A percentile compares a stretch with the other conserved stretches of the same genome.
These are phyloP conservation scores for Megalonaias nervosa DNA, from an alignment of 1,140 invertebrate species.

Conservation along the genomic window DNA sequence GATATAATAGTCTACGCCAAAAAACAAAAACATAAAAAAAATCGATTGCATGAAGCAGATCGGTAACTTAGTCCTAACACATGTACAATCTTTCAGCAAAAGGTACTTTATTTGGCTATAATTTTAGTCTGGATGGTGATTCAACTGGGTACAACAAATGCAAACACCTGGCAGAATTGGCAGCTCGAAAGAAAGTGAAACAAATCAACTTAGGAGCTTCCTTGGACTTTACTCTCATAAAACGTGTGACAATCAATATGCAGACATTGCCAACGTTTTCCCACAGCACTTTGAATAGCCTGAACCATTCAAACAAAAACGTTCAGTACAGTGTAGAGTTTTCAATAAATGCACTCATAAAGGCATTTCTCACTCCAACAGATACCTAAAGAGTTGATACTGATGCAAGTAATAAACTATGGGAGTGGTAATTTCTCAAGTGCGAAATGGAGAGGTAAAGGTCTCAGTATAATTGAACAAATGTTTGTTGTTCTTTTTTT, in stretches of 20 bases:
- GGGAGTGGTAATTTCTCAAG: too few species aligned
- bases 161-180: constrained; percentile 13
- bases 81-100: constrained; percentile 14
- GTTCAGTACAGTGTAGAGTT: too few species aligned
- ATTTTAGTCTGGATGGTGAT: constrained; percentile 6
- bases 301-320: too few species aligned
- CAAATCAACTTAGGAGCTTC: constrained; percentile 33
- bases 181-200: constrained; percentile 5
- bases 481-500: not conserved
- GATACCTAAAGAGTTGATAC: too few species aligned
- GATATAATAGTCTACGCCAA: too few species aligned
- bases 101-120: constrained; percentile 21
- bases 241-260: constrained; percentile 4
- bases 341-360: too few species aligned
- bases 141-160: constrained; percentile 23
- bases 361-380: too few species aligned
- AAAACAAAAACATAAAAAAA: too few species aligned
- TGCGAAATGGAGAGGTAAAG: not conserved
- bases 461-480: not conserved
- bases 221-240: constrained; percentile 29
- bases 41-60: not conserved
- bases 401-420: too few species aligned
- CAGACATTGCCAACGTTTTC: constrained; percentile 11
- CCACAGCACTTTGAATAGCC: not conserved
- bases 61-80: constrained; percentile 15